Conservation (phyloP, 2,113 vertebrate genomes). For the Hepsetus odoe region DNA sequence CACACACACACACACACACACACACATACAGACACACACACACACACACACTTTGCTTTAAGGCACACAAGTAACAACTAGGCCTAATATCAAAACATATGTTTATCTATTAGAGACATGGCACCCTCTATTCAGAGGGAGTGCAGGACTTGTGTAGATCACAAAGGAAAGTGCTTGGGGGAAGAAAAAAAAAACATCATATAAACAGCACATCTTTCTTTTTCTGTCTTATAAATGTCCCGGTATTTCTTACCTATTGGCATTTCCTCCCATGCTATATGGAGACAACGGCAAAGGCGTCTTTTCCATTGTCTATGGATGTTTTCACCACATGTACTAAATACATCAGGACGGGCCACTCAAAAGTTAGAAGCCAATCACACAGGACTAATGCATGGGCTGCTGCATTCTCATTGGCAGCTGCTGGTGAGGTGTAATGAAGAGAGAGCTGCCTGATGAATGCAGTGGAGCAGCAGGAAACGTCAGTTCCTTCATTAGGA, state of each 20-base stretch:
- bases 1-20: constrained; percentile 38
- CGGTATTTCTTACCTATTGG: background rate
- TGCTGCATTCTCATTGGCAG: constrained; percentile 84
- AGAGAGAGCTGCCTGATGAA: constrained; percentile 84
- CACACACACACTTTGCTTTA: constrained; percentile 34
- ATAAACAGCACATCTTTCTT: background rate
- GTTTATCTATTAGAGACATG: constrained; percentile 34
- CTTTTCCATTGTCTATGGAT: background rate
- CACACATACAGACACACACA: constrained; percentile 34
- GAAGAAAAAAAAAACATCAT: background rate
- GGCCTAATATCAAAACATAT: constrained; percentile 24
- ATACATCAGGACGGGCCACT: constrained; percentile 51
- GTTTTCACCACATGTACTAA: constrained; percentile 45
- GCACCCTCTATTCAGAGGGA: background rate
- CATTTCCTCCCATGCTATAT: background rate
- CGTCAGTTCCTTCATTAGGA: constrained; percentile 91
- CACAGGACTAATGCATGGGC: constrained; percentile 81
- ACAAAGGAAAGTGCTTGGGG: background rate
- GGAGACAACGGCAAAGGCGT: background rate
- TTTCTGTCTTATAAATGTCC: background rate
- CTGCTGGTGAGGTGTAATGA: constrained; percentile 81
- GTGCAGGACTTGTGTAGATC: background rate
- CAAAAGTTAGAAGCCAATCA: constrained; percentile 68
- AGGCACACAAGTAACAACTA: constrained; percentile 32
- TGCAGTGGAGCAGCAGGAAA: constrained; percentile 80